phyloP scores from a whole-genome alignment of 1,140 invertebrate genomes.

The Rhagoletis pomonella region DNA sequence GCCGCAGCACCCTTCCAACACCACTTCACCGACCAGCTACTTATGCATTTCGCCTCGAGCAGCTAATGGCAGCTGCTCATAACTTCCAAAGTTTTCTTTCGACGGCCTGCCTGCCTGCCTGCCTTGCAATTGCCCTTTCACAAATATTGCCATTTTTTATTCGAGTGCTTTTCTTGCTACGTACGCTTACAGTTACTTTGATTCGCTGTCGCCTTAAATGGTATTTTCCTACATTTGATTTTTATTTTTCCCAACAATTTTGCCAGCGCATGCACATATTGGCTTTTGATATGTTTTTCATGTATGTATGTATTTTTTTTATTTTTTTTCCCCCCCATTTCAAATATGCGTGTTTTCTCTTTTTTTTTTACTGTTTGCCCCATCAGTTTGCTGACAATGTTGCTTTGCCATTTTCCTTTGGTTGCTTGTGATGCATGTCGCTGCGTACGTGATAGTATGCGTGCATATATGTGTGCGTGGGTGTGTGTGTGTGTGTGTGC shows the following conservation, averaged over 20 bases:
- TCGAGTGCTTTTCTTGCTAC: not conserved
- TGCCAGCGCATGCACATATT: not conserved
- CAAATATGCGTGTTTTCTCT: not conserved
- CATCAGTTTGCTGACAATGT: conserved; percentile 56
- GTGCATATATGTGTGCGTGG: not conserved
- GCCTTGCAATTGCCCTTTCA: not conserved
- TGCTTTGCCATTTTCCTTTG: conserved; percentile 6
- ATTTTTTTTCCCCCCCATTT: not conserved
- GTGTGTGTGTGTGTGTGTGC: not conserved
- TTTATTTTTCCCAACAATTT: not conserved
- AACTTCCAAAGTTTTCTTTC: conserved; percentile 5
- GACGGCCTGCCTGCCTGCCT: not conserved
- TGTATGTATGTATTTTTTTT: conserved; percentile 10
- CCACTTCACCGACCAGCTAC: not conserved
- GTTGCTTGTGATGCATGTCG: not conserved
- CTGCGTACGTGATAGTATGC: too few species aligned
- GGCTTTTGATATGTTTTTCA: not conserved
- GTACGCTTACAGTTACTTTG: not conserved
- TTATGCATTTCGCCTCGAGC: not conserved
- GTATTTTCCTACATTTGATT: conserved; percentile 36
- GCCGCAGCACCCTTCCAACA: not conserved
- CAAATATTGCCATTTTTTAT: conserved; percentile 18
- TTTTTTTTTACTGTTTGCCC: conserved; percentile 9
- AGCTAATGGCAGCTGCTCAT: conserved; percentile 42
- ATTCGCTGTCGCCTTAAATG: conserved; percentile 11